Evolutionary conservation across 2,888 invertebrate genomes (phyloP).

Genomic region (Agriopis leucophaearia): DNA sequence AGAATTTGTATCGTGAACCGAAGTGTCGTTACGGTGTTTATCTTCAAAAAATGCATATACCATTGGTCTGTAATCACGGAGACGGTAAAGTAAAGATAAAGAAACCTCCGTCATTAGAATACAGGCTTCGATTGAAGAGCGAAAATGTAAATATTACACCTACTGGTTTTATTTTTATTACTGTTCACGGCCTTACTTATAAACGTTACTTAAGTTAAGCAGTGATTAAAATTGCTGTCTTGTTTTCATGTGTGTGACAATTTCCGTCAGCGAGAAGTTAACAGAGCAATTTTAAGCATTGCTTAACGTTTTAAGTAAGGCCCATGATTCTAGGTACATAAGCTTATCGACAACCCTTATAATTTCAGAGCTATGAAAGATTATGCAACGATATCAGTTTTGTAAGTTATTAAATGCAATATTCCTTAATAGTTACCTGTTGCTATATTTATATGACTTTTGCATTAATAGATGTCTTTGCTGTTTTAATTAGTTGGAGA

Average conservation of each 20-base stretch:
- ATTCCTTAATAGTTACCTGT: no score
- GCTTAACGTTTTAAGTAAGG: no score
- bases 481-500: constrained; percentile 58
- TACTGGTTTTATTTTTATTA: not conserved
- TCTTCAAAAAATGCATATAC: constrained; percentile 64
- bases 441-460: not conserved
- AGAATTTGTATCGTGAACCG: constrained; percentile 60
- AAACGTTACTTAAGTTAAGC: no score
- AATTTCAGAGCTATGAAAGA: constrained; percentile 71
- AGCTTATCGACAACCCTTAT: not conserved
- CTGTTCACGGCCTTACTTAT: no score
- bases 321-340: not conserved
- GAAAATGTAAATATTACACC: constrained; percentile 57
- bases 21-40: constrained; percentile 69
- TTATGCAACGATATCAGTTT: constrained; percentile 49
- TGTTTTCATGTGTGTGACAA: no score
- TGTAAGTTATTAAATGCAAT: constrained; percentile 5
- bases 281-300: no score
- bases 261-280: no score
- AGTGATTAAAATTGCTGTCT: no score
- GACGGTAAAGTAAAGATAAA: constrained; percentile 48
- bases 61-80: constrained; percentile 55
- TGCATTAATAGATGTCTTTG: not conserved
- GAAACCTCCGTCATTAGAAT: constrained; percentile 60
- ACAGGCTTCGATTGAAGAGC: constrained; percentile 67